Conservation (phyloP, 1,140 invertebrate genomes). For the Drosophila hydei region DNA sequence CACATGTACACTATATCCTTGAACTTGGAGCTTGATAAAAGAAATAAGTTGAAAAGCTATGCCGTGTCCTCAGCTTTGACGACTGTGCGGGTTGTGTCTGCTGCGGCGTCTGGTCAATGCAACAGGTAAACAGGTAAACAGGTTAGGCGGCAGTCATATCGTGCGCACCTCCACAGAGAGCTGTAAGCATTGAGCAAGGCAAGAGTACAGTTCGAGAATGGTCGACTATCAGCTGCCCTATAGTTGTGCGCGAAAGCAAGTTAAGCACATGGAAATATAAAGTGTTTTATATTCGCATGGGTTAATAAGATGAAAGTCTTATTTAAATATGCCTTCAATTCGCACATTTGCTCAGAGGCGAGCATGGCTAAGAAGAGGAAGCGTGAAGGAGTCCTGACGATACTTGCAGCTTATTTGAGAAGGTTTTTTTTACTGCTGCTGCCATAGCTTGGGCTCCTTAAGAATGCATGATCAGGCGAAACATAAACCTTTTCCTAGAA, state of each 20-base stretch:
- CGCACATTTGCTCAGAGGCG: constrained; percentile 56
- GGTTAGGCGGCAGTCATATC: constrained; percentile 52
- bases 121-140: constrained; percentile 65
- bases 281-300: background rate
- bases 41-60: constrained; percentile 49
- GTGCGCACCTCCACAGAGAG: constrained; percentile 23
- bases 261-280: too few species aligned
- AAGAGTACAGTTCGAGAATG: background rate
- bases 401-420: constrained; percentile 43
- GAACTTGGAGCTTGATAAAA: constrained; percentile 73
- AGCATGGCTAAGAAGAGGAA: background rate
- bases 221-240: constrained; percentile 18
- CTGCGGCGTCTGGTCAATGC: constrained; percentile 31
- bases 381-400: constrained; percentile 34
- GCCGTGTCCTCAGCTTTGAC: constrained; percentile 38
- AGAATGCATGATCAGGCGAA: constrained; percentile 66
- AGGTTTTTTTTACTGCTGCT: constrained; percentile 24
- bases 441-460: constrained; percentile 38
- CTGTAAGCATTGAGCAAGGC: constrained; percentile 25
- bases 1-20: constrained; percentile 61
- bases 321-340: constrained; percentile 12
- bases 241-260: background rate
- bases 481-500: constrained; percentile 74
- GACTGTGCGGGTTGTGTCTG: constrained; percentile 43
- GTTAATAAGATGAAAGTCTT: constrained; percentile 59